Conservation (phyloP, 2,888 invertebrate genomes). For the Lingula anatina region DNA sequence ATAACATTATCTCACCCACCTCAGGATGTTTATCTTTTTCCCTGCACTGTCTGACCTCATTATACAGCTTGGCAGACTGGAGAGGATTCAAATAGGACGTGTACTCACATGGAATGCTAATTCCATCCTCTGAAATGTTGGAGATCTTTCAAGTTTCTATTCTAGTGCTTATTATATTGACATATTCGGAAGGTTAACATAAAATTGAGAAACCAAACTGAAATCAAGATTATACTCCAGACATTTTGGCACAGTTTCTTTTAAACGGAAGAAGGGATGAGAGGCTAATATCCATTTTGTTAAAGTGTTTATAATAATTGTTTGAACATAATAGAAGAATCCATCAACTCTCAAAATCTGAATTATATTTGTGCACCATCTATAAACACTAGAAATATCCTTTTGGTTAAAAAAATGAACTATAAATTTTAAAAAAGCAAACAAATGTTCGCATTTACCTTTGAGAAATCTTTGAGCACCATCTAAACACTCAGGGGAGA, state of each 20-base stretch:
- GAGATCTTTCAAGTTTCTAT: slow-evolving; percentile 4
- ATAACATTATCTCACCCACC: too few relatives aligned
- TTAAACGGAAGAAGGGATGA: too few relatives aligned
- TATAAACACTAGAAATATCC: too few relatives aligned
- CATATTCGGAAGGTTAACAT: too few relatives aligned
- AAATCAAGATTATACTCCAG: not conserved
- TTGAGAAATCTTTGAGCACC: slow-evolving; percentile 80
- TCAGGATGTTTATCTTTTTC: slow-evolving; percentile 40
- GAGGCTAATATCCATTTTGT: too few relatives aligned
- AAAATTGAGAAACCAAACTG: slow-evolving; percentile 1
- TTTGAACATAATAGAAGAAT: too few relatives aligned
- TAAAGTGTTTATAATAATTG: too few relatives aligned
- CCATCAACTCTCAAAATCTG: too few relatives aligned
- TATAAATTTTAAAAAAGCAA: too few relatives aligned
- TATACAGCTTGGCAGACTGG: slow-evolving; percentile 83
- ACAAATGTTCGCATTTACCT: slow-evolving; percentile 20
- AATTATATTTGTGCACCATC: too few relatives aligned
- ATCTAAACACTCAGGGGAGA: slow-evolving; percentile 96
- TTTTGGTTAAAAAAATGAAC: too few relatives aligned
- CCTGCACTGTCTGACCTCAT: slow-evolving; percentile 56
- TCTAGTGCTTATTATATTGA: too few relatives aligned
- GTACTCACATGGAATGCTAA: slow-evolving; percentile 85
- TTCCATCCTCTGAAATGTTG: slow-evolving; percentile 70
- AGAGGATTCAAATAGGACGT: slow-evolving; percentile 88
- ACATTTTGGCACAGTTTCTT: slow-evolving; percentile 3